Evolutionary conservation across 2,113 vertebrate species (phyloP), one percentile per base, ranked within the genome.

Genomic region (Hassar affinis): DNA sequence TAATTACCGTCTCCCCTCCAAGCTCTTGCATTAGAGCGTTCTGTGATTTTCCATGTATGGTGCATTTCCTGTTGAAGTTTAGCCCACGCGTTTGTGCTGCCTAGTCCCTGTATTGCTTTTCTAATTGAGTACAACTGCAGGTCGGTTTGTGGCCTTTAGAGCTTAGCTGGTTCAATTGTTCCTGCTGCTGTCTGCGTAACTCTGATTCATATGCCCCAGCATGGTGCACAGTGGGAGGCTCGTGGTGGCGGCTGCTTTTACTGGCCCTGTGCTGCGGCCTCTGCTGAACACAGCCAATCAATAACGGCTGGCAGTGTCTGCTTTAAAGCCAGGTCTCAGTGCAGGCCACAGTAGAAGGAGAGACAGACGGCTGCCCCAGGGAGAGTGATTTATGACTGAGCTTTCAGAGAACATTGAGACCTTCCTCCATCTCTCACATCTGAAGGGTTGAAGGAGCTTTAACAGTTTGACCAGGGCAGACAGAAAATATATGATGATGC

Each of bases 291-390:
- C 47, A 66, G 33, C 57, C 18, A 80, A 84, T 85, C 84, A 79
- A 78, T 84, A 81, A 57, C 7, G n/a, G 33, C 42, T 62, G 68
- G 54, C 76, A 79, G 76, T 9, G 3, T 78, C 59, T 45, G 15
- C n/a, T 77, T 77, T 56, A 78, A 78, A 78, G 62, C 71, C 38
- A 9, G 74, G 51, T 27, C n/a, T 57, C 38, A 11, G 52, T 47
- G 38, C 47, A 52, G 52, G 76, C 27, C 22, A 42, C 54, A n/a
- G 82, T 74, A 83, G 82, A 76, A 79, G 82, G 82, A 72, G 83
- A 79, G 83, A 79, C 83, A 84, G 83, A 84, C 66, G n/a, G 83
- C 38, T 84, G 76, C 83, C 76, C 77, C 62, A 72, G 76, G 76
- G 83, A 84, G 76, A 79, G 54, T 71, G 76, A 72, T 79, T 84